Conservation (phyloP, 2,113 vertebrate species). For the Grammomys dolichurus region DNA sequence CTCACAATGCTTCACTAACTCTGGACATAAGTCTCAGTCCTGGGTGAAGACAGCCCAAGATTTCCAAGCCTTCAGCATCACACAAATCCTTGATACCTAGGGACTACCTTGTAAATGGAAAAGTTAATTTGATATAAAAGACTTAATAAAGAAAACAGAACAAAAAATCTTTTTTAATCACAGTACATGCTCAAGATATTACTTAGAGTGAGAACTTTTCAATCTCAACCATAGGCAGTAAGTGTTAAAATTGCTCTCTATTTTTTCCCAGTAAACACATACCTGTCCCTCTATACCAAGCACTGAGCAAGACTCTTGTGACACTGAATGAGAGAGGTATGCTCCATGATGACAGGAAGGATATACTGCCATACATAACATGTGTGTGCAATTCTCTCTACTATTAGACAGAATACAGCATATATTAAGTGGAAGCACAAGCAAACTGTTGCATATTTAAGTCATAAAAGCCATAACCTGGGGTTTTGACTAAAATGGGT, state of each 20-base stretch:
- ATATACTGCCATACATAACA: not conserved
- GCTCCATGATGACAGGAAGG: not conserved
- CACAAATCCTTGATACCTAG: not conserved
- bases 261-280: not conserved
- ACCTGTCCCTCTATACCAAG: not conserved
- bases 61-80: not conserved
- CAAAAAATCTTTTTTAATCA: constrained; percentile 57
- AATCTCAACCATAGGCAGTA: constrained; percentile 14
- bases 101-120: constrained; percentile 19
- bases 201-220: not conserved
- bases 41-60: not conserved
- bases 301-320: not conserved
- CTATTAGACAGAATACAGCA: not conserved
- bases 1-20: not conserved
- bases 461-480: not conserved
- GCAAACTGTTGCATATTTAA: not conserved
- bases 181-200: not conserved
- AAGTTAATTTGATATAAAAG: constrained; percentile 47
- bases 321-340: not conserved
- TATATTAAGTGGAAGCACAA: not conserved
- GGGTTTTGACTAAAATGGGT: not conserved
- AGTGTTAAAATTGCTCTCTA: not conserved
- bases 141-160: constrained; percentile 59
- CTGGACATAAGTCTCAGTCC: no score
- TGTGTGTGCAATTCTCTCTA: not conserved